These are phyloP conservation scores for Isotomurus palustris DNA, from an alignment of 2,888 invertebrate genomes.

Conservation along the genomic window DNA sequence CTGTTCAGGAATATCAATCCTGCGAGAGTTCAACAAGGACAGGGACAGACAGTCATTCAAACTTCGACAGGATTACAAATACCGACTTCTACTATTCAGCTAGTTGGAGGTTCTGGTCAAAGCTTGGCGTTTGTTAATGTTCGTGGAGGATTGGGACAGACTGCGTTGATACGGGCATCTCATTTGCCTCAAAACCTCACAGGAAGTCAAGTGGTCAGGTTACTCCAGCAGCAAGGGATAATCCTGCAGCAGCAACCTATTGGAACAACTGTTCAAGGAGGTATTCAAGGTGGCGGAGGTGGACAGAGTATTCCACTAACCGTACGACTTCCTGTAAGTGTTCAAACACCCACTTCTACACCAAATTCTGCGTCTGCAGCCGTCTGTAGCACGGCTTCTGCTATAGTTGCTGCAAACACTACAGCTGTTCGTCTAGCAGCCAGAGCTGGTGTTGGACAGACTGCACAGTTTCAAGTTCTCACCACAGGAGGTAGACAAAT, in stretches of 20 bases:
- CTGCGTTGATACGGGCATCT: constrained; percentile 16
- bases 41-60: constrained; percentile 13
- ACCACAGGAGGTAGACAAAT: constrained; percentile 3
- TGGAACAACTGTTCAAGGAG: background rate
- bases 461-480: constrained; percentile 23
- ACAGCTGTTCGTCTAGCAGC: constrained; percentile 25
- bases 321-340: constrained; percentile 36
- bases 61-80: constrained; percentile 22
- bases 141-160: constrained; percentile 15
- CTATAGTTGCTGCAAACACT: constrained; percentile 32
- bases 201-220: constrained; percentile 37
- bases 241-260: constrained; percentile 26
- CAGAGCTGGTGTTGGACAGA: constrained; percentile 14
- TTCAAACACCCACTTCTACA: constrained; percentile 7
- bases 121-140: constrained; percentile 32
- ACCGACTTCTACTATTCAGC: constrained; percentile 30
- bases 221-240: constrained; percentile 35
- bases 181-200: constrained; percentile 21
- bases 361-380: constrained; percentile 24
- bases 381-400: constrained; percentile 35
- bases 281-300: constrained; percentile 7
- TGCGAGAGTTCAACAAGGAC: constrained; percentile 20
- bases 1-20: constrained; percentile 38
- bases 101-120: constrained; percentile 19
- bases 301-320: constrained; percentile 34